Conservation (phyloP, 37 sponge, comb jelly and placozoan genomes). For the Haliclona indistincta region DNA sequence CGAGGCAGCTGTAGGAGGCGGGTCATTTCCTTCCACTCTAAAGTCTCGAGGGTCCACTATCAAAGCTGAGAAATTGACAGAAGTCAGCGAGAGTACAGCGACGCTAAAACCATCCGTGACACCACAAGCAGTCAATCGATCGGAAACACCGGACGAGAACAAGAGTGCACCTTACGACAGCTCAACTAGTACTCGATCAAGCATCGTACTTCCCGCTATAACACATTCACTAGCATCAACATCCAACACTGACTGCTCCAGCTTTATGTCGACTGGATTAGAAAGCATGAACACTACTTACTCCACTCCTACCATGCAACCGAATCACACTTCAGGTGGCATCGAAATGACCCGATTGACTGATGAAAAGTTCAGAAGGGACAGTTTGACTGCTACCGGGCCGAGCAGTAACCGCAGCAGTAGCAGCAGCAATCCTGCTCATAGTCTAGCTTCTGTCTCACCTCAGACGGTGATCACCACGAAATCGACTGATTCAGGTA, state of each 20-base stretch:
- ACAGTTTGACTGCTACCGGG: background rate
- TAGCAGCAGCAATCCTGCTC: too few species aligned
- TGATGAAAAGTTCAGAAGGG: background rate
- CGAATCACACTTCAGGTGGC: background rate
- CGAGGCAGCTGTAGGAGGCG: background rate
- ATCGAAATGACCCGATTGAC: background rate
- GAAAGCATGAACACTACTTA: conserved; percentile 5
- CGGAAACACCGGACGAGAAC: background rate
- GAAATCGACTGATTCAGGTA: conserved; percentile 58
- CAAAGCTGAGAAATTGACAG: background rate
- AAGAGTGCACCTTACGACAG: background rate
- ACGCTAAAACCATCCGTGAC: background rate
- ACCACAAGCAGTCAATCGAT: too few species aligned
- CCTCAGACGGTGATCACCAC: conserved; percentile 2
- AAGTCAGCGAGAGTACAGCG: background rate
- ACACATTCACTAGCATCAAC: background rate
- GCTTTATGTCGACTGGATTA: conserved; percentile 4
- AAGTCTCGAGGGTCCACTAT: background rate
- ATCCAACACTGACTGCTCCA: background rate
- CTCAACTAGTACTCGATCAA: background rate
- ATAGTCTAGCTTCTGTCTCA: too few species aligned
- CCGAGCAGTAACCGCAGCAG: background rate
- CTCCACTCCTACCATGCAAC: background rate
- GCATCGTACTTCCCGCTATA: background rate
- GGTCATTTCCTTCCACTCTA: conserved; percentile 1